Evolutionary conservation across 2,113 vertebrate genomes (phyloP).

Genomic region (Colaptes auratus): DNA sequence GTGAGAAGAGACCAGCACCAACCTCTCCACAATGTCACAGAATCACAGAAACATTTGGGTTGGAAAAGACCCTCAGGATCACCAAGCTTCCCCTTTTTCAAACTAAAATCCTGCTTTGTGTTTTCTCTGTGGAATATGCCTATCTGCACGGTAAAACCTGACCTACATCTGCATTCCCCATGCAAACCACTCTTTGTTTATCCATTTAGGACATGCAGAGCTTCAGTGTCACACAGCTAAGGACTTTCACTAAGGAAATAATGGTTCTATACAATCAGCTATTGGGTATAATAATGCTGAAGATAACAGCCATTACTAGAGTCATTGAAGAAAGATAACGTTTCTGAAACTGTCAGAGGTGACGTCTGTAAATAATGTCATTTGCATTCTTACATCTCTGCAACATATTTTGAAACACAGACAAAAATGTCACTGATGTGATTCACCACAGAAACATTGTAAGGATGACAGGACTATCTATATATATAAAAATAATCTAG

Average conservation of each 20-base stretch:
- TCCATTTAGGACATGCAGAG: neutral
- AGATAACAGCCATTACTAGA: neutral
- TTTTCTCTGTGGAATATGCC: neutral
- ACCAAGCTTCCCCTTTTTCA: too few relatives aligned
- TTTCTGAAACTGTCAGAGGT: slow-evolving; percentile 6
- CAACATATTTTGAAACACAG: neutral
- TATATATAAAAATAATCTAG: neutral
- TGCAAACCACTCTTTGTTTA: neutral
- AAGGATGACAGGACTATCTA: neutral
- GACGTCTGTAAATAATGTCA: slow-evolving; percentile 14
- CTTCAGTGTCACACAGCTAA: neutral
- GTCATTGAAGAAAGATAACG: slow-evolving; percentile 16
- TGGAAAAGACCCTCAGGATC: too few relatives aligned
- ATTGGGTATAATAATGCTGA: neutral
- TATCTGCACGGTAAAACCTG: neutral
- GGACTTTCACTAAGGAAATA: slow-evolving; percentile 6
- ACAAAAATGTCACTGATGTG: neutral
- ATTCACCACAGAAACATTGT: neutral
- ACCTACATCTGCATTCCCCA: neutral
- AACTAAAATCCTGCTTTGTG: neutral
- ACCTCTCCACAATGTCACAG: too few relatives aligned
- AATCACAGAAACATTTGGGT: too few relatives aligned
- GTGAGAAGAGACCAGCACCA: too few relatives aligned
- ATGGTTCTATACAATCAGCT: neutral
- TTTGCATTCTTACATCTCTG: slow-evolving; percentile 4